Evolutionary conservation across 2,797 vertebrate species (phyloP), one percentile per base, ranked within the genome.

Genomic region (Sitta carolinensis): DNA sequence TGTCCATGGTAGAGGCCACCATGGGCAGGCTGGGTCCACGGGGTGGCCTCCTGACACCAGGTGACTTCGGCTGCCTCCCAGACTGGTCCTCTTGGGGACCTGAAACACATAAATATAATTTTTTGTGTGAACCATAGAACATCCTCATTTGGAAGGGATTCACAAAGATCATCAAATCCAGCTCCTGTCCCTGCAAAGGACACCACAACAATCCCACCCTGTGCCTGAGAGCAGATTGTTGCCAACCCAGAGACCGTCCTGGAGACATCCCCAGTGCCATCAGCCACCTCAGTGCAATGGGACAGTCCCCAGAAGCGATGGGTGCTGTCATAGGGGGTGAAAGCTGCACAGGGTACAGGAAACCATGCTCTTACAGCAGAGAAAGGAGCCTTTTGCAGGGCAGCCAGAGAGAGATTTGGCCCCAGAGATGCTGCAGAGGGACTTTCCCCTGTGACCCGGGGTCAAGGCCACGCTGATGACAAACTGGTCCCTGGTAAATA

Each of bases 1-100:
- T 2, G 0, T 34, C 2, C 4, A 47, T 2, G 2, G 48, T 15
- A 16, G 43, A 48, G 36, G 67, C 30, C 47, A 54, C 66, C 61
- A 52, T 0, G 0, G 48, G 72, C 73, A 18, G 0, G 52, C 61
- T 68, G 59, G 9, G 17, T 70, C 48, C 67, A 29, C 4, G 3
- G 22, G 68, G 29, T 26, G 16, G 34, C 47, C 34, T 77, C 40
- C 52, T 72, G 73, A 23, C 59, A 59, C 16, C 79, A 76, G 48
- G 27, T 66, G 75, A 45, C 54, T 40, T 36, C 2, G 5, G 52
- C 36, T 62, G 34, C 68, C 36, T 74, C 52, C 54, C 5, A 2
- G 7, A 45, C 30, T 25, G 72, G 11, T 34, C 27, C 30, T 81
- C 45, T 61, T 73, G 45, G 36, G 26, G 42, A 38, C 19, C 38